Conservation (phyloP, 1,140 invertebrate genomes). For the Megalopta genalis region DNA sequence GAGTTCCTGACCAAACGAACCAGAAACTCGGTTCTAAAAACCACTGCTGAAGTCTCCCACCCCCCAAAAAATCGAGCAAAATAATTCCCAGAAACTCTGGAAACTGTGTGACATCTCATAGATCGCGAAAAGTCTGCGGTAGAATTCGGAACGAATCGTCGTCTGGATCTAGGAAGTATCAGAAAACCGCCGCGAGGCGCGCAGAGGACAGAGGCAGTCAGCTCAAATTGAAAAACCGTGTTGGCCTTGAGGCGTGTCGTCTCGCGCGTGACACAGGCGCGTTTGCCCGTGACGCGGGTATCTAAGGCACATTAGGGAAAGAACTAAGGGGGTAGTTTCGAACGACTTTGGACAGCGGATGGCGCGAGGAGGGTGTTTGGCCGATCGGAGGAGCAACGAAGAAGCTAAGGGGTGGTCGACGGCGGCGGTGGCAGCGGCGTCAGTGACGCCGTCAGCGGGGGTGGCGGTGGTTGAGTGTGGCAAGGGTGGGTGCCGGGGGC, state of each 20-base stretch:
- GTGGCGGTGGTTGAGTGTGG: slow-evolving; percentile 50
- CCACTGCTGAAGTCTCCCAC: no score
- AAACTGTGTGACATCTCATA: no score
- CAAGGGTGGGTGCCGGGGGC: slow-evolving; percentile 69
- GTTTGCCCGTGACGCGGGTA: slow-evolving; percentile 34
- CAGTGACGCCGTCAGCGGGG: slow-evolving; percentile 36
- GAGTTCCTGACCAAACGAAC: no score
- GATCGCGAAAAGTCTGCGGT: no score
- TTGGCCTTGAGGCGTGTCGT: slow-evolving; percentile 34
- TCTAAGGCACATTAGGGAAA: slow-evolving; percentile 50
- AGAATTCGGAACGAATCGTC: no score
- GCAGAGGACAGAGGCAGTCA: background rate
- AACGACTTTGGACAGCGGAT: slow-evolving; percentile 63
- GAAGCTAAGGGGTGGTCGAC: slow-evolving; percentile 57
- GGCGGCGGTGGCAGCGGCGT: slow-evolving; percentile 26
- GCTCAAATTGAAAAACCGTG: slow-evolving; percentile 68
- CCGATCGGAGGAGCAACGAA: slow-evolving; percentile 51
- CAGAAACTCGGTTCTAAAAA: no score
- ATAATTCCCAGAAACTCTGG: no score
- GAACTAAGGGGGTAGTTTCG: slow-evolving; percentile 57
- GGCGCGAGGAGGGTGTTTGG: slow-evolving; percentile 49
- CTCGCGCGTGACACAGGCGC: slow-evolving; percentile 37
- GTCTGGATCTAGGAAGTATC: no score
- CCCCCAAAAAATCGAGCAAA: no score
- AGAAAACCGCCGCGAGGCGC: no score